phyloP scores from a whole-genome alignment of 2,888 invertebrate species.

The Yponomeuta cagnagella region DNA sequence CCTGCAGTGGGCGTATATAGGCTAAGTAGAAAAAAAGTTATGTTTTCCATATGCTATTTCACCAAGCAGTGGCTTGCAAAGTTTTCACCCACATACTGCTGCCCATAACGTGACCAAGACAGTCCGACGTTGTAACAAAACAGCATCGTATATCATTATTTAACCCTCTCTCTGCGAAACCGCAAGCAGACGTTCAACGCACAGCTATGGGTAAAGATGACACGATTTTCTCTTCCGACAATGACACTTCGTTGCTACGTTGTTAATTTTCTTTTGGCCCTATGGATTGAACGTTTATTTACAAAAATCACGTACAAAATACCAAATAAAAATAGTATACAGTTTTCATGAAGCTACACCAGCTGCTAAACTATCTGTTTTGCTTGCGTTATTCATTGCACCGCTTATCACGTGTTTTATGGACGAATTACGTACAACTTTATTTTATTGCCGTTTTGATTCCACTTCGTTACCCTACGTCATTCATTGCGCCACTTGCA shows the following conservation, averaged over 20 bases:
- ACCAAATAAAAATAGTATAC: too few species aligned
- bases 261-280: background rate
- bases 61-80: background rate
- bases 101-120: background rate
- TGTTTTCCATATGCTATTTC: too few species aligned
- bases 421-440: too few species aligned
- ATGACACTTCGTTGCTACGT: background rate
- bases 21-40: too few species aligned
- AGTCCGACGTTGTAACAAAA: background rate
- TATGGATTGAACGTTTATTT: too few species aligned
- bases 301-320: too few species aligned
- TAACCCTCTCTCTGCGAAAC: background rate
- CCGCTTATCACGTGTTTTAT: too few species aligned
- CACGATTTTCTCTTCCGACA: background rate
- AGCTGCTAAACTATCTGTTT: too few species aligned
- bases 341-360: too few species aligned
- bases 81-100: background rate
- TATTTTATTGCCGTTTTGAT: too few species aligned
- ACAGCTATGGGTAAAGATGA: background rate
- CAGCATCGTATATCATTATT: background rate
- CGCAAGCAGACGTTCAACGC: background rate
- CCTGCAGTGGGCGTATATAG: too few species aligned
- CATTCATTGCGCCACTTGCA: background rate
- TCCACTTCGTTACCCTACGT: background rate
- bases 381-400: too few species aligned